Evolutionary conservation across 2,113 vertebrate species (phyloP).

Genomic region (Dolichotis patagonum): DNA sequence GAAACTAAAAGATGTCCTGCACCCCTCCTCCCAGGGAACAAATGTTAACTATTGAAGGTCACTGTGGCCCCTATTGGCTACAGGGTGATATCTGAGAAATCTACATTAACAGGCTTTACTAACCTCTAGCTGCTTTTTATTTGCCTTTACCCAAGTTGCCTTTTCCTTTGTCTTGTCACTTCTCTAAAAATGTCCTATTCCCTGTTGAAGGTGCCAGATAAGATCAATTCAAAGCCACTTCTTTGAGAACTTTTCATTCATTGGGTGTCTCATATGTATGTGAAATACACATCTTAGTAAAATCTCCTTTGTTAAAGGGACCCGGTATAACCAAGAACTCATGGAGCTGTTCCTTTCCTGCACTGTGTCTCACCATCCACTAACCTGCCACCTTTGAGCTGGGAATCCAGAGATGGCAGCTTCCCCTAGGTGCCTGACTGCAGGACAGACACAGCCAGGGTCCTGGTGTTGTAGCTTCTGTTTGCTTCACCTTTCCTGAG

Average conservation of each 20-base stretch:
- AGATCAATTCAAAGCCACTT: background rate
- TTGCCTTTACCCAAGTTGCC: background rate
- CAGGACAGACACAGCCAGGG: background rate
- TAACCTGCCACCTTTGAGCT: background rate
- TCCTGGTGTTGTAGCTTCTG: background rate
- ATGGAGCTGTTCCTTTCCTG: background rate
- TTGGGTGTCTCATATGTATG: too few relatives aligned
- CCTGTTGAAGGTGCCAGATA: background rate
- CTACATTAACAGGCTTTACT: background rate
- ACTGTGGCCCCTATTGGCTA: background rate
- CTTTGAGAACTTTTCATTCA: background rate
- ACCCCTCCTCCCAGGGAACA: background rate
- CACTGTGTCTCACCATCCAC: background rate
- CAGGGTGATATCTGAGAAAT: background rate
- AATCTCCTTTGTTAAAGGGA: background rate
- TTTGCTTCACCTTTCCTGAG: background rate
- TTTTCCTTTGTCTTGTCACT: background rate
- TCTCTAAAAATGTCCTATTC: background rate
- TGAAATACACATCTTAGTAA: background rate
- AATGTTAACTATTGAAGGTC: background rate
- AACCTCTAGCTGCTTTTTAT: background rate
- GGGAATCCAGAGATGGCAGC: background rate
- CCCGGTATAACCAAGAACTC: background rate
- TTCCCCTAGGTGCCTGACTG: background rate
- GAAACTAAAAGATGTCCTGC: background rate